Evolutionary conservation across 1,140 invertebrate species (phyloP).

Genomic region (Amyelois transitella): DNA sequence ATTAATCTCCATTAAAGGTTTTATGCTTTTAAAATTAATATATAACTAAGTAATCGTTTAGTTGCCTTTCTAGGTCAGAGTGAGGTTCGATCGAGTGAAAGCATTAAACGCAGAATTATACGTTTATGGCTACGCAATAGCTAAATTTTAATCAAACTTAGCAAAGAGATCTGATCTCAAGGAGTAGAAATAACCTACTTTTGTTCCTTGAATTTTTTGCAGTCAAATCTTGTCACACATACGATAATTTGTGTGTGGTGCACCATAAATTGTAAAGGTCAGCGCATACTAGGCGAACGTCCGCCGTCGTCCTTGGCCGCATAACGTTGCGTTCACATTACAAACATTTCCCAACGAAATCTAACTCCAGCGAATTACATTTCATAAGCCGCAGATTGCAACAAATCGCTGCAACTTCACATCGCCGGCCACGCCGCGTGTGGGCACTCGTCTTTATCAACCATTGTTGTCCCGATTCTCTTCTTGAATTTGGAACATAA

Average conservation of each 20-base stretch:
- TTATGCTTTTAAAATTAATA: no score
- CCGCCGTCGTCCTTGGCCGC: conserved; percentile 47
- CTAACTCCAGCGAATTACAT: conserved; percentile 64
- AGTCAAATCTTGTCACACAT: no score
- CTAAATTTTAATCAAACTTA: no score
- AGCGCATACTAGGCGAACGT: conserved; percentile 30
- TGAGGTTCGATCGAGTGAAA: no score
- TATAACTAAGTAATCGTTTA: no score
- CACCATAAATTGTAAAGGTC: conserved; percentile 36
- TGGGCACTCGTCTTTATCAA: not conserved
- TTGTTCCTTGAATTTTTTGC: no score
- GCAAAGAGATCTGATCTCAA: no score
- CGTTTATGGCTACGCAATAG: no score
- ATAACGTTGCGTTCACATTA: conserved; percentile 59
- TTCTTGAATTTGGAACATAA: not conserved
- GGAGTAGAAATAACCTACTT: no score
- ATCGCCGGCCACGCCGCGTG: not conserved
- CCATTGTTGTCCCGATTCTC: not conserved
- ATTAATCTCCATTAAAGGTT: no score
- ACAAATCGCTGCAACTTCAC: conserved; percentile 12
- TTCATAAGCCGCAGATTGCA: conserved; percentile 55
- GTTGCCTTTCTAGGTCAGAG: no score
- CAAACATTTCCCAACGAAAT: conserved; percentile 57
- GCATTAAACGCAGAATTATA: no score
- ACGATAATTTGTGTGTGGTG: not conserved